Percentiles rank a stretch among this genome's conserved stretches.
phyloP scores from a whole-genome alignment of 1,140 invertebrate species.

The Euwallacea similis region DNA sequence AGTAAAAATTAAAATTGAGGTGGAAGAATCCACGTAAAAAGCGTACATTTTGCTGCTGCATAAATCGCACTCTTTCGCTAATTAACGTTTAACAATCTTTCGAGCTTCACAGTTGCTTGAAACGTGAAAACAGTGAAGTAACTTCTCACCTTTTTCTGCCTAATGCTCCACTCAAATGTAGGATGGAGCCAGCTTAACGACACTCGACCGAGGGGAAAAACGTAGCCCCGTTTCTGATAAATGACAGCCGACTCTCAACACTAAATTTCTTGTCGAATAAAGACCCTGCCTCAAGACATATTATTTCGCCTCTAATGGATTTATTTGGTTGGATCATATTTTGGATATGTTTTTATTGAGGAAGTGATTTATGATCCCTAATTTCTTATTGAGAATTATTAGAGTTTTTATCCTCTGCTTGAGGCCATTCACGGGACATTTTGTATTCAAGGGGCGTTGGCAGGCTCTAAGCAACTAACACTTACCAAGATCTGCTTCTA shows the following conservation, averaged over 20 bases:
- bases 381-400: background rate
- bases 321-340: conserved; percentile 22
- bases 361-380: conserved; percentile 16
- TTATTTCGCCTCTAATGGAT: conserved; percentile 25
- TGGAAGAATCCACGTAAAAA: too few species aligned
- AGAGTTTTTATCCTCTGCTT: background rate
- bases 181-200: conserved; percentile 7
- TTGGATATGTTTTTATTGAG: background rate
- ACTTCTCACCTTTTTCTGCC: conserved; percentile 6
- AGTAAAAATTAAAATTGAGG: too few species aligned
- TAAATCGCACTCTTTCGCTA: too few species aligned
- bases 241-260: conserved; percentile 24
- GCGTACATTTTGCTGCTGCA: too few species aligned
- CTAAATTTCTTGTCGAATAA: conserved; percentile 26
- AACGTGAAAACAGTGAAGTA: conserved; percentile 4
- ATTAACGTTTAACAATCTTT: background rate
- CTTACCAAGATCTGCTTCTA: conserved; percentile 5
- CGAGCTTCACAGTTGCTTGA: background rate
- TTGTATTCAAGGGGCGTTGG: background rate
- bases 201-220: conserved; percentile 17
- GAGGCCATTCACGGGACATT: background rate
- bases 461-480: background rate
- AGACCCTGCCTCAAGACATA: conserved; percentile 15
- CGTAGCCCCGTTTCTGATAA: conserved; percentile 6
- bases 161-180: conserved; percentile 15